A percentile compares a stretch with the other conserved stretches of the same genome.
Evolutionary conservation across 35 echinoderm and acorn worm species (phyloP).

Genomic region (Strongylocentrotus purpuratus): DNA sequence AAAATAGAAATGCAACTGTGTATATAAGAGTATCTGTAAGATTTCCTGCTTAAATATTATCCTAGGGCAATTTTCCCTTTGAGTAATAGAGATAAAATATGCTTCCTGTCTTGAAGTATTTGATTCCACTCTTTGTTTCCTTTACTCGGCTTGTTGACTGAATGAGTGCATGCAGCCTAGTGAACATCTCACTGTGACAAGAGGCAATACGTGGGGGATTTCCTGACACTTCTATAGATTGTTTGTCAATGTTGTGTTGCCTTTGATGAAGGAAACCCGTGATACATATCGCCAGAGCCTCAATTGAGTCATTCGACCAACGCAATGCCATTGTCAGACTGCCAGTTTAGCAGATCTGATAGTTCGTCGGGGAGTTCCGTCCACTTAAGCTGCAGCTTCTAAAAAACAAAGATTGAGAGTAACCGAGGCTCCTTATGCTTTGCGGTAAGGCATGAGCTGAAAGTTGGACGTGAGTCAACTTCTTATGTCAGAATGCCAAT

Average conservation of each 20-base stretch:
- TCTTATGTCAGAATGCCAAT: background rate
- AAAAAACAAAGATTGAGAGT: background rate
- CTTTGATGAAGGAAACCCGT: background rate
- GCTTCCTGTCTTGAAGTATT: background rate
- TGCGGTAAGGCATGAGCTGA: background rate
- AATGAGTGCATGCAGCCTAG: background rate
- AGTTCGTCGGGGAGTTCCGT: background rate
- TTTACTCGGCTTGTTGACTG: background rate
- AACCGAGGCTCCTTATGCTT: background rate
- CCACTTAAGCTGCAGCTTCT: background rate
- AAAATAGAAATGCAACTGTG: too few relatives aligned
- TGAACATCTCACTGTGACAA: background rate
- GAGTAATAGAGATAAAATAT: background rate
- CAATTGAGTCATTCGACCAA: background rate
- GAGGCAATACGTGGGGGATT: background rate
- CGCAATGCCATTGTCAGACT: background rate
- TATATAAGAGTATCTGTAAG: background rate
- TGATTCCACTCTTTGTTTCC: background rate
- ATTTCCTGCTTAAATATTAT: background rate
- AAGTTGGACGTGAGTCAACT: background rate
- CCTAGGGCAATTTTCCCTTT: background rate
- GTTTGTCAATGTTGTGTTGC: background rate
- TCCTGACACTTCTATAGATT: background rate
- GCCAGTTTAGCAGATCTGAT: background rate
- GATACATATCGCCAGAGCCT: background rate